Conservation (phyloP, 2,888 invertebrate species). For the Bugula neritina region DNA sequence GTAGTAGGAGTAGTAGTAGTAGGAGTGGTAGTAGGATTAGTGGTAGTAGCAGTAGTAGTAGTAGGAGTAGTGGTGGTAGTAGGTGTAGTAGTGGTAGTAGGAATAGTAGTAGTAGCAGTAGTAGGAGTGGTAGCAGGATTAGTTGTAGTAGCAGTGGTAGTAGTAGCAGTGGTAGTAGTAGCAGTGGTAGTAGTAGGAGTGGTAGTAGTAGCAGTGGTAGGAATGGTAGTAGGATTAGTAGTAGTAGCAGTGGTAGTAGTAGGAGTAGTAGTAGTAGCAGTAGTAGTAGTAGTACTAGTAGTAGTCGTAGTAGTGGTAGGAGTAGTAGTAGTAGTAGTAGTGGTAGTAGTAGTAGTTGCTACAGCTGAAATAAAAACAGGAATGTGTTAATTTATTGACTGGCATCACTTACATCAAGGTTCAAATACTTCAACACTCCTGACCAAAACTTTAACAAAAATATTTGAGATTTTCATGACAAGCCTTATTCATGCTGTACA, state of each 20-base stretch:
- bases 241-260: background rate
- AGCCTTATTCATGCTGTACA: too few relatives aligned
- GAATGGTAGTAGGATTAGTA: background rate
- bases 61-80: background rate
- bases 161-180: slow-evolving; percentile 4
- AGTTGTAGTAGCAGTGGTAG: background rate
- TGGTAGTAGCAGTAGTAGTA: background rate
- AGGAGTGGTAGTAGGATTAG: background rate
- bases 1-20: background rate
- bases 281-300: background rate
- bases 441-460: too few relatives aligned
- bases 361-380: too few relatives aligned
- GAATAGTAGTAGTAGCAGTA: background rate
- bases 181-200: background rate
- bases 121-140: background rate
- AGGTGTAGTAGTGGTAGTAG: background rate
- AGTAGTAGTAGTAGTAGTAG: background rate
- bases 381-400: too few relatives aligned
- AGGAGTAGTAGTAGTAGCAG: background rate
- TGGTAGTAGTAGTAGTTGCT: slow-evolving; percentile 1
- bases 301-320: background rate
- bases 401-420: too few relatives aligned
- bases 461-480: too few relatives aligned
- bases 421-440: too few relatives aligned
- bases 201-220: background rate